phyloP scores from a whole-genome alignment of 2,888 invertebrate genomes.

The Keiferia lycopersicella region DNA sequence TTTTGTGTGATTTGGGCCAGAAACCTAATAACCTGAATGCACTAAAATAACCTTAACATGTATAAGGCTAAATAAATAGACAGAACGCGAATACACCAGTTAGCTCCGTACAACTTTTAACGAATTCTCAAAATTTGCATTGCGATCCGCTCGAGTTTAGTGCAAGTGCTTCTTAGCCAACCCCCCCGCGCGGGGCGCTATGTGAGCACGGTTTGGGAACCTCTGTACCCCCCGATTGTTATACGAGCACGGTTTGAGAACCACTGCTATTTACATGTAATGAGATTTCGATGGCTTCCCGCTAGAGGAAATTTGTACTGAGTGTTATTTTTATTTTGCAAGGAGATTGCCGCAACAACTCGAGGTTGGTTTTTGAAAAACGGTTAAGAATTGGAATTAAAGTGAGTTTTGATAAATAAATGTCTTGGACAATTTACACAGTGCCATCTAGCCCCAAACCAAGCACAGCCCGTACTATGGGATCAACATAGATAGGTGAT shows the following conservation, averaged over 20 bases:
- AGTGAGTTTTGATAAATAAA: no score
- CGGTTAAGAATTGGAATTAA: no score
- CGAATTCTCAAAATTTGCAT: constrained; percentile 28
- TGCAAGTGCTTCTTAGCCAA: constrained; percentile 1
- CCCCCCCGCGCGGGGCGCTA: neutral
- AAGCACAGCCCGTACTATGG: no score
- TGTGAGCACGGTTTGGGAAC: constrained; percentile 20
- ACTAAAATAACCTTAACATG: no score
- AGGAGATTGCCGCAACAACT: neutral
- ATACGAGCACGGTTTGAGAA: constrained; percentile 19
- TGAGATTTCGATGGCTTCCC: constrained; percentile 27
- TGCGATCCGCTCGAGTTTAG: constrained; percentile 14
- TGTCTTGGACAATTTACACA: no score
- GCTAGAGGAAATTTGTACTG: neutral
- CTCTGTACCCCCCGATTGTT: constrained; percentile 18
- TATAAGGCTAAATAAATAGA: neutral
- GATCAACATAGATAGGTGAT: no score
- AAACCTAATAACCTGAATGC: no score
- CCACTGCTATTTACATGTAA: constrained; percentile 32
- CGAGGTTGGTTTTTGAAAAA: no score
- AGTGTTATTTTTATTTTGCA: neutral
- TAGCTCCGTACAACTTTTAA: constrained; percentile 24
- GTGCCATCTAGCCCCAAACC: no score
- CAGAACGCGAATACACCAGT: constrained; percentile 8
- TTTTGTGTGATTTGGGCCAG: no score